phyloP scores from a whole-genome alignment of 2,113 vertebrate species.

The Pipa parva region DNA sequence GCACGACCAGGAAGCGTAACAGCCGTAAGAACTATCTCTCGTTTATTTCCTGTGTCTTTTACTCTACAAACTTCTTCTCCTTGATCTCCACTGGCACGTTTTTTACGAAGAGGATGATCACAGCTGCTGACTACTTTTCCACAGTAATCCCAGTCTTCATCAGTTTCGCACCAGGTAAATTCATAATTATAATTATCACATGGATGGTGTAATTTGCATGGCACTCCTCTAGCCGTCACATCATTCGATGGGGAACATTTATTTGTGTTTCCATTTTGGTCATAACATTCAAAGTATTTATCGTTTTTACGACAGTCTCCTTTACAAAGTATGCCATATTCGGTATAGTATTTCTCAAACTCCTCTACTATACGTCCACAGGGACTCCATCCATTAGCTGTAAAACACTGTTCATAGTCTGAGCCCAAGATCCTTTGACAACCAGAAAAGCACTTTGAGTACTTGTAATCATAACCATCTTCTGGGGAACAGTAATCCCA shows the following conservation, averaged over 20 bases:
- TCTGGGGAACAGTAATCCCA: no score
- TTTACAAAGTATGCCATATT: neutral
- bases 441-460: neutral
- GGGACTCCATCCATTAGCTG: neutral
- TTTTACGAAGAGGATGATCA: neutral
- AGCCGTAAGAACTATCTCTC: neutral
- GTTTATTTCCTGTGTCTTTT: neutral
- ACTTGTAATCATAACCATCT: no score
- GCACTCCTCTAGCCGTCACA: neutral
- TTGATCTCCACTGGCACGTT: neutral
- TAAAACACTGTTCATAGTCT: neutral
- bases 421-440: neutral
- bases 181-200: neutral
- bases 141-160: neutral
- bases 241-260: neutral
- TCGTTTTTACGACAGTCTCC: neutral
- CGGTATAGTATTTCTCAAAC: neutral
- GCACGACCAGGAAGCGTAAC: neutral
- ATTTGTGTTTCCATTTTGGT: neutral
- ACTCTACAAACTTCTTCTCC: neutral
- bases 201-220: neutral
- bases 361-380: neutral
- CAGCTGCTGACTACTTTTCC: neutral
- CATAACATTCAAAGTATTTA: neutral
- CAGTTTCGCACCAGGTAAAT: neutral